A percentile compares a stretch with the other conserved stretches of the same genome.
phyloP scores from a whole-genome alignment of 1,140 invertebrate genomes.

The Muscidifurax raptorellus region DNA sequence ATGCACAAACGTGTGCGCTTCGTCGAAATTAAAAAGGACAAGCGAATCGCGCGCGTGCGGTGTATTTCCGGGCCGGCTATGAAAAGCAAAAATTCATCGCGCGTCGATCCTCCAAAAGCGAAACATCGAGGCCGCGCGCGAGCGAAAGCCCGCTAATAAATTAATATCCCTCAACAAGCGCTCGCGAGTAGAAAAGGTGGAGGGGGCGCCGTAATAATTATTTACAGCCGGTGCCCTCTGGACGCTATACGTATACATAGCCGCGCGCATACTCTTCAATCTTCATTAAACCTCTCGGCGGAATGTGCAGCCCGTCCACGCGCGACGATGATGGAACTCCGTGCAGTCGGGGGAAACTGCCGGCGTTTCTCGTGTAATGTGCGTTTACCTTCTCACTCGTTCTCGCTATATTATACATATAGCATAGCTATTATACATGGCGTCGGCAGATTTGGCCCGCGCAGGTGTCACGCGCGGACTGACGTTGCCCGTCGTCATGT shows the following conservation, averaged over 20 bases:
- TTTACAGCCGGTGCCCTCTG: slow-evolving; percentile 52
- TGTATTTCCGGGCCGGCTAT: neutral
- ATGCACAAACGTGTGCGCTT: neutral
- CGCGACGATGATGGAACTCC: slow-evolving; percentile 36
- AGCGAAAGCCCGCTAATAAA: slow-evolving; percentile 51
- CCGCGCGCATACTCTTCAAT: slow-evolving; percentile 59
- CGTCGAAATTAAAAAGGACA: slow-evolving; percentile 11
- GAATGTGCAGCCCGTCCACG: slow-evolving; percentile 3
- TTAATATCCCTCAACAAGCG: slow-evolving; percentile 56
- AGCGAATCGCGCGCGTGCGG: neutral
- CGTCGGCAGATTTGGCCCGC: too few relatives aligned
- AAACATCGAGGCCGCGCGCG: slow-evolving; percentile 13
- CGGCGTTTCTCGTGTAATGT: neutral
- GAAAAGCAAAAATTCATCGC: slow-evolving; percentile 21
- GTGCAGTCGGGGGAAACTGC: neutral
- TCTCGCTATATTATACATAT: neutral
- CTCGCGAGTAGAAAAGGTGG: neutral
- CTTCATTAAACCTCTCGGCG: slow-evolving; percentile 59
- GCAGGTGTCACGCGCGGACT: too few relatives aligned
- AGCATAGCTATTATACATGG: neutral
- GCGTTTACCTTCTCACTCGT: neutral
- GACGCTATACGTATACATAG: too few relatives aligned
- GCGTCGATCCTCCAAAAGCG: slow-evolving; percentile 23
- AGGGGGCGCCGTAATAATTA: slow-evolving; percentile 53
- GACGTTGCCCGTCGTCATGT: too few relatives aligned